Evolutionary conservation across 2,113 vertebrate genomes (phyloP).

Genomic region (Protobothrops mucrosquamatus): DNA sequence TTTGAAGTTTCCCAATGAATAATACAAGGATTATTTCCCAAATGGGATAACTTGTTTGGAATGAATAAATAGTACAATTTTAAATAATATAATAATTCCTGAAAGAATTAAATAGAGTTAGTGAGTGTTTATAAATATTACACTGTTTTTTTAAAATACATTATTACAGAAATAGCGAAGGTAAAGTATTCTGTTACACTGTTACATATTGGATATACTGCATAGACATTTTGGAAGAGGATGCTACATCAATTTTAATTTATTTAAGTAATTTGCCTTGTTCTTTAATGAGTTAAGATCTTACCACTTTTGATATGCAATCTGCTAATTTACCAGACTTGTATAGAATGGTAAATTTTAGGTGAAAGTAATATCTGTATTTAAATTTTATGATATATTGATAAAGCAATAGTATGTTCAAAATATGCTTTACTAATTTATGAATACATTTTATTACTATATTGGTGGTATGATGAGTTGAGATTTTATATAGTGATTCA

Average conservation of each 20-base stretch:
- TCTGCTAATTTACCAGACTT: constrained; percentile 29
- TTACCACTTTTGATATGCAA: constrained; percentile 58
- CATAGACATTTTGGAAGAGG: background rate
- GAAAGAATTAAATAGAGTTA: background rate
- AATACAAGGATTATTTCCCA: too few relatives aligned
- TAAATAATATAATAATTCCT: background rate
- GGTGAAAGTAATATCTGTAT: background rate
- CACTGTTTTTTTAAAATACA: background rate
- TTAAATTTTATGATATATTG: too few relatives aligned
- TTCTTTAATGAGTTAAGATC: constrained; percentile 19
- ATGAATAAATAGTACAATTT: background rate
- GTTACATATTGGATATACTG: background rate
- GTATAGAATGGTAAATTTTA: constrained; percentile 54
- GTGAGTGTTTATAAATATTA: background rate
- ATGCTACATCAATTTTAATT: background rate
- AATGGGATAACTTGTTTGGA: background rate
- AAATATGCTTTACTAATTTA: background rate
- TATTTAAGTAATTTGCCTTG: background rate
- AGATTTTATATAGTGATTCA: constrained; percentile 19
- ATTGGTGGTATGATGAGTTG: constrained; percentile 18
- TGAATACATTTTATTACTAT: constrained; percentile 1
- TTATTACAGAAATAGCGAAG: constrained; percentile 9
- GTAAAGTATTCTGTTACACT: constrained; percentile 1
- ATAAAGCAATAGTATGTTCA: background rate
- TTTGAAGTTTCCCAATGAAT: too few relatives aligned